phyloP scores from a whole-genome alignment of 2,797 vertebrate genomes.

The Microcaecilia unicolor region DNA sequence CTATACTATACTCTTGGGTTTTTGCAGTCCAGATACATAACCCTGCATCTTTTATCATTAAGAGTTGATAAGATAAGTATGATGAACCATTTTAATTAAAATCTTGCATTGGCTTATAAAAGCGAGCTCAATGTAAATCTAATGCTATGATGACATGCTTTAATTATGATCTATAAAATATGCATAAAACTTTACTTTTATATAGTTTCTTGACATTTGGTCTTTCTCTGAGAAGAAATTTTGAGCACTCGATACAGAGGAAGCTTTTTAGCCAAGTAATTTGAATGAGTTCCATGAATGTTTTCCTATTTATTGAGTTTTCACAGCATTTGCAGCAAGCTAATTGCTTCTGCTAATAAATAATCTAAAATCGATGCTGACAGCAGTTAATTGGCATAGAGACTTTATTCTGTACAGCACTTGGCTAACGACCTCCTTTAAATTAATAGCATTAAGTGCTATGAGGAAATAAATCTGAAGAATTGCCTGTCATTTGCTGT shows the following conservation, averaged over 20 bases:
- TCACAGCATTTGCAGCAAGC: slow-evolving; percentile 62
- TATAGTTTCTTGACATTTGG: slow-evolving; percentile 44
- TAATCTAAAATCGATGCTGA: slow-evolving; percentile 81
- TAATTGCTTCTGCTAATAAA: slow-evolving; percentile 84
- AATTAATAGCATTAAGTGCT: slow-evolving; percentile 96
- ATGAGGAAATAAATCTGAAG: slow-evolving; percentile 97
- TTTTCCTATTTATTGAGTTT: slow-evolving; percentile 61
- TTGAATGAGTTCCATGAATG: slow-evolving; percentile 57
- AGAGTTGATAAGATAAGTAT: too few species aligned
- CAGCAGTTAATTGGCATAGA: slow-evolving; percentile 84
- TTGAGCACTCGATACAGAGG: slow-evolving; percentile 32
- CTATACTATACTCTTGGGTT: too few species aligned
- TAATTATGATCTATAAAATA: slow-evolving; percentile 41
- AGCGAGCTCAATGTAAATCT: slow-evolving; percentile 55
- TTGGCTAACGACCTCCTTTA: slow-evolving; percentile 89
- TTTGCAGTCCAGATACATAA: too few species aligned
- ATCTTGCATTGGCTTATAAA: slow-evolving; percentile 45
- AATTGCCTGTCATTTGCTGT: slow-evolving; percentile 99
- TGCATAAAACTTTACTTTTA: slow-evolving; percentile 45
- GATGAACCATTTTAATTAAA: slow-evolving; percentile 57
- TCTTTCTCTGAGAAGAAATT: slow-evolving; percentile 34
- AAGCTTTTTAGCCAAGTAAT: slow-evolving; percentile 37
- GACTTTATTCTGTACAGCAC: slow-evolving; percentile 89
- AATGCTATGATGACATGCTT: slow-evolving; percentile 42
- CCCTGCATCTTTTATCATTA: too few species aligned